Percentiles rank a stretch among this genome's conserved stretches.
These are phyloP conservation scores for Clistopyga incitator DNA, from an alignment of 2,888 invertebrate species.

Conservation along the genomic window DNA sequence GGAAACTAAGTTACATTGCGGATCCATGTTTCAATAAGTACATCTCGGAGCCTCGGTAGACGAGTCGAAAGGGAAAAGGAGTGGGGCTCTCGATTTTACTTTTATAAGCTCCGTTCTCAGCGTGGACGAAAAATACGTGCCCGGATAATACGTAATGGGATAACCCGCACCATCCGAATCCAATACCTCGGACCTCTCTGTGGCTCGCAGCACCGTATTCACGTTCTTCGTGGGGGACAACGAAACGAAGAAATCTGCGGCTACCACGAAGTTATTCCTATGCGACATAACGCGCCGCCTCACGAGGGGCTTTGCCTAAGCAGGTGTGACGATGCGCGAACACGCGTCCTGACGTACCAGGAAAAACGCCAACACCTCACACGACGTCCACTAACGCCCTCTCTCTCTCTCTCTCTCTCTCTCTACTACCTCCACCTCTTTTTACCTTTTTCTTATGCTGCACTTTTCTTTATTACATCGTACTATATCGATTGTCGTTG, in stretches of 20 bases:
- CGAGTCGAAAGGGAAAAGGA: too few relatives aligned
- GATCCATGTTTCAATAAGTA: too few relatives aligned
- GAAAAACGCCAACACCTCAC: conserved; percentile 76
- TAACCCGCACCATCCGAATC: conserved; percentile 2
- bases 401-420: conserved; percentile 40
- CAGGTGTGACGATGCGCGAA: conserved; percentile 84
- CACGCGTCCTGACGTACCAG: conserved; percentile 83
- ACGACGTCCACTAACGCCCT: conserved; percentile 80
- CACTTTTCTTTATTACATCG: neutral
- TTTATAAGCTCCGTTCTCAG: conserved; percentile 76
- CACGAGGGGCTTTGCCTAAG: conserved; percentile 79
- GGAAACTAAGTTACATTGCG: too few relatives aligned
- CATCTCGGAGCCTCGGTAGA: too few relatives aligned
- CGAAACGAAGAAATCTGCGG: conserved; percentile 20
- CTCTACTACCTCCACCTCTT: conserved; percentile 44
- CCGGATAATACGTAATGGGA: conserved; percentile 16
- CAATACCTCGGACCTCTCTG: conserved; percentile 32
- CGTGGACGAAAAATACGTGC: conserved; percentile 77
- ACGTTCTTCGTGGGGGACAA: conserved; percentile 39
- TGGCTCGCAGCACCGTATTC: conserved; percentile 8
- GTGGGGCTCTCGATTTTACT: conserved; percentile 13
- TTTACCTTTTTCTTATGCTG: conserved; percentile 32
- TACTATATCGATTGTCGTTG: neutral
- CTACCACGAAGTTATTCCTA: conserved; percentile 20
- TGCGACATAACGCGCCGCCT: conserved; percentile 60